These are phyloP conservation scores for Stramonita haemastoma DNA, from an alignment of 2,888 invertebrate genomes.

Conservation along the genomic window DNA sequence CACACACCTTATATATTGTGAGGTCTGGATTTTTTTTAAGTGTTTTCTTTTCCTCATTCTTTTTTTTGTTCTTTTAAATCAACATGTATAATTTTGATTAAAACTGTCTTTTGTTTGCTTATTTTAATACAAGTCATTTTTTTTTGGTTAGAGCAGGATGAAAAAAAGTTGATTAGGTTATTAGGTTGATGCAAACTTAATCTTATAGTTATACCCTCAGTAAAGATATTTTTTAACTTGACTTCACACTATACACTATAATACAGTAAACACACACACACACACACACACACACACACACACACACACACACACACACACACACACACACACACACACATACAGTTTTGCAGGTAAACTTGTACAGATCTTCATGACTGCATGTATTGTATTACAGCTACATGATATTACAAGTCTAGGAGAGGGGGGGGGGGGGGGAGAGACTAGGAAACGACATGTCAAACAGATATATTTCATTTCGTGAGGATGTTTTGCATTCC, in stretches of 20 bases:
- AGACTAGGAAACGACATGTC: not conserved
- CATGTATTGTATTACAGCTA: not conserved
- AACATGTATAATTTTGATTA: too few relatives aligned
- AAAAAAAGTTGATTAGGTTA: too few relatives aligned
- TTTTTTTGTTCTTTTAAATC: not conserved
- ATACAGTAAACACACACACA: too few relatives aligned
- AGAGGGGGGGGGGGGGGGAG: not conserved
- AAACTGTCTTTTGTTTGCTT: too few relatives aligned
- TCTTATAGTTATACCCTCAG: too few relatives aligned
- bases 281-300: too few relatives aligned
- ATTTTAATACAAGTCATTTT: too few relatives aligned
- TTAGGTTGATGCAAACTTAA: too few relatives aligned
- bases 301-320: too few relatives aligned
- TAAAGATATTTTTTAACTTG: too few relatives aligned
- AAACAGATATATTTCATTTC: not conserved
- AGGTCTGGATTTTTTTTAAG: not conserved
- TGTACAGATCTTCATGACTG: not conserved
- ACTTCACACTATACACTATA: too few relatives aligned
- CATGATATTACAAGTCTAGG: not conserved
- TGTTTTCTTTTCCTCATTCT: not conserved
- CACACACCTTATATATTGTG: not conserved
- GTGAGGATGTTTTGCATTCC: not conserved
- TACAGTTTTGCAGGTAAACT: not conserved
- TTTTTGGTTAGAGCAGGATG: too few relatives aligned
- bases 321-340: not conserved